These are phyloP conservation scores for Fulica atra DNA, from an alignment of 2,113 vertebrate genomes.

Conservation along the genomic window DNA sequence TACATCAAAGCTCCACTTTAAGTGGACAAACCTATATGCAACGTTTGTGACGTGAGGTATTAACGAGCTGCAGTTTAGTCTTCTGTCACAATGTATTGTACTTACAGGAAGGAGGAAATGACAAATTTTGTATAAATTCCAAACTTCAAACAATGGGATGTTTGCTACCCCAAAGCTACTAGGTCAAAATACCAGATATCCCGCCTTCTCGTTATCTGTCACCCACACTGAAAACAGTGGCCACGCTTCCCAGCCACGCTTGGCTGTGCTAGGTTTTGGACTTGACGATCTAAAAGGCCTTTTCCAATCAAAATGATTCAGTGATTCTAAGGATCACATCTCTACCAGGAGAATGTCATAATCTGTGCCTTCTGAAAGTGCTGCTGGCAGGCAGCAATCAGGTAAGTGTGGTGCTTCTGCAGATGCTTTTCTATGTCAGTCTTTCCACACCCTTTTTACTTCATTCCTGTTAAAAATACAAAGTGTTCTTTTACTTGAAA, in stretches of 20 bases:
- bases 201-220: slow-evolving; percentile 17
- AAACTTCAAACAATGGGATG: slow-evolving; percentile 64
- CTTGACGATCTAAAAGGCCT: too few species aligned
- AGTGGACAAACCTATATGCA: neutral
- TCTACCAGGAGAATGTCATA: neutral
- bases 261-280: too few species aligned
- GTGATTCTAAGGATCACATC: neutral
- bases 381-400: neutral
- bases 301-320: too few species aligned
- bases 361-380: neutral
- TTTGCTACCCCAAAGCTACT: neutral
- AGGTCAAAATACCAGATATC: neutral
- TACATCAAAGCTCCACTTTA: slow-evolving; percentile 45
- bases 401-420: neutral
- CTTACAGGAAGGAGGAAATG: slow-evolving; percentile 71
- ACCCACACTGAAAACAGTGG: neutral
- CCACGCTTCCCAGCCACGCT: neutral
- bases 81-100: slow-evolving; percentile 58
- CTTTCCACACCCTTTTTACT: neutral
- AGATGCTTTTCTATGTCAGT: neutral
- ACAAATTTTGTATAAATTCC: slow-evolving; percentile 61
- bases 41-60: slow-evolving; percentile 18
- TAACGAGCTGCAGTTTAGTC: slow-evolving; percentile 10
- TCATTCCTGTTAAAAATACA: neutral
- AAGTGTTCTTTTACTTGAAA: neutral